A percentile compares a stretch with the other conserved stretches of the same genome.
Evolutionary conservation across 2,888 invertebrate genomes (phyloP).

Genomic region (Coleophora deauratella): DNA sequence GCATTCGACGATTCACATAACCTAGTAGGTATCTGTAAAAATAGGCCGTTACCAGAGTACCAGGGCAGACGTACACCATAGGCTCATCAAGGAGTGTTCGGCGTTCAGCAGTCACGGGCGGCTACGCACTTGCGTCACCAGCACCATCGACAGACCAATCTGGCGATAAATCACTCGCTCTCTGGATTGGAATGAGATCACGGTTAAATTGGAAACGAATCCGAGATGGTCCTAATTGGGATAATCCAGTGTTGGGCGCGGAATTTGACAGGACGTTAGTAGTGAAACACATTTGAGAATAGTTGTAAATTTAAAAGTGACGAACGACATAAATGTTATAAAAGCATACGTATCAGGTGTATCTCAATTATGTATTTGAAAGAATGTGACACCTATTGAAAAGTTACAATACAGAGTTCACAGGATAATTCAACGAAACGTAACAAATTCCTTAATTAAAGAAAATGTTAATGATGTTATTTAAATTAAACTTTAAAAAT

Average conservation of each 20-base stretch:
- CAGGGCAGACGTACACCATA: no score
- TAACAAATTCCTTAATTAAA: no score
- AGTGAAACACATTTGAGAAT: slow-evolving; percentile 12
- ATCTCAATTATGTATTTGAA: no score
- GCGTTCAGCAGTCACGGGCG: slow-evolving; percentile 63
- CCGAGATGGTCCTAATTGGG: slow-evolving; percentile 46
- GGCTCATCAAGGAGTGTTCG: slow-evolving; percentile 11
- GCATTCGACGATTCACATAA: slow-evolving; percentile 39
- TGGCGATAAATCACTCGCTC: slow-evolving; percentile 38
- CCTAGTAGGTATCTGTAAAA: slow-evolving; percentile 38
- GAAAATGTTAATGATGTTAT: no score
- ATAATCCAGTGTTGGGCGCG: slow-evolving; percentile 23
- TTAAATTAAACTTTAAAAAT: no score
- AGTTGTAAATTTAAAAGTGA: no score
- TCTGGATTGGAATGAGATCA: slow-evolving; percentile 68
- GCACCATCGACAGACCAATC: slow-evolving; percentile 34
- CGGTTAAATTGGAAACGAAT: slow-evolving; percentile 45
- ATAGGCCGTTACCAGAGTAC: slow-evolving; percentile 37
- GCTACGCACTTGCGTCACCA: slow-evolving; percentile 62
- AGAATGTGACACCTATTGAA: no score
- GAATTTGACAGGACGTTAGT: slow-evolving; percentile 25
- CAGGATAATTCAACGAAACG: no score
- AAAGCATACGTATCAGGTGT: no score
- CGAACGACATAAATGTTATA: no score
- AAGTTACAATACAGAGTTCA: no score